These are phyloP conservation scores for Carpatolechia fugitivella DNA, from an alignment of 2,888 invertebrate species.

Conservation along the genomic window DNA sequence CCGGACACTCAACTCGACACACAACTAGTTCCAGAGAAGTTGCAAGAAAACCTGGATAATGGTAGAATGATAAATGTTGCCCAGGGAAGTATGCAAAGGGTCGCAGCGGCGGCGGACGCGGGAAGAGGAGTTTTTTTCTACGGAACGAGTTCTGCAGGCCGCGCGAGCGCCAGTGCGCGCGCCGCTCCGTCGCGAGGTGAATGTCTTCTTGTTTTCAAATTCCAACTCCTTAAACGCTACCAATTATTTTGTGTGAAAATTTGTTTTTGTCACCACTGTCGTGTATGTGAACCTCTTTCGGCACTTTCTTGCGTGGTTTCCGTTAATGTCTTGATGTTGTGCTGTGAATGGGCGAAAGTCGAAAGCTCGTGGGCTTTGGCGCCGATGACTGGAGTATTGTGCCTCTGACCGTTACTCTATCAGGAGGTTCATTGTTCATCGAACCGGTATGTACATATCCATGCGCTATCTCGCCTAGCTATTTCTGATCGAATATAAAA, in stretches of 20 bases:
- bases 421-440: conserved; percentile 55
- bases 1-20: conserved; percentile 57
- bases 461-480: conserved; percentile 33
- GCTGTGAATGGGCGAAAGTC: conserved; percentile 55
- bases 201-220: conserved; percentile 60
- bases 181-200: conserved; percentile 70
- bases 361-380: conserved; percentile 43
- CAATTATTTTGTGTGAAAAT: conserved; percentile 31
- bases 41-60: conserved; percentile 55
- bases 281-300: conserved; percentile 28
- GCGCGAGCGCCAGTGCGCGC: conserved; percentile 81
- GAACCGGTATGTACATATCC: conserved; percentile 60
- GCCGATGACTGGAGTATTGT: conserved; percentile 51
- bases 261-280: conserved; percentile 30
- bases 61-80: conserved; percentile 62
- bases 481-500: background rate
- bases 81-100: conserved; percentile 70
- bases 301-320: conserved; percentile 15
- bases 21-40: conserved; percentile 71
- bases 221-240: conserved; percentile 34
- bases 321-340: conserved; percentile 28
- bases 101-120: conserved; percentile 62
- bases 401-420: conserved; percentile 59
- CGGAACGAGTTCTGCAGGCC: conserved; percentile 76
- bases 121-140: conserved; percentile 79